Base-by-base conservation (phyloP, 2,888 invertebrate species). In the Eremobia ochroleuca region DNA sequence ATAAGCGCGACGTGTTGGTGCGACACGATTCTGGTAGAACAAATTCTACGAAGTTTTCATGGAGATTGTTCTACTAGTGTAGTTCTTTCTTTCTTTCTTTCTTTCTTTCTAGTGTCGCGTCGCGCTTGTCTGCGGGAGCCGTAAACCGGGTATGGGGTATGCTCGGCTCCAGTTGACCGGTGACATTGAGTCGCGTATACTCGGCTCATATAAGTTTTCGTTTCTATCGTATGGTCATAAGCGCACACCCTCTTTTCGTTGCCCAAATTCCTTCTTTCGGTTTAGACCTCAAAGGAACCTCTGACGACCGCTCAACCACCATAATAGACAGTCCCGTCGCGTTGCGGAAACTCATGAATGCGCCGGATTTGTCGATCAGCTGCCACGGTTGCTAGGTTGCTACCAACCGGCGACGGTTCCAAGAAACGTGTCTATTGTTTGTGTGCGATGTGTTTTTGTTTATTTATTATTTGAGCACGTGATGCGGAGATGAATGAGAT, bases 341-440 rank as follows among this genome's bases (percentile, higher is more conserved):
- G 68, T 85, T 73, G 74, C 76, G 49, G 69, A 80, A 82, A 59
- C 73, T 25, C 43, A 82, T 58, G 46, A 43, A 74, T 59, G 49
- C 83, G 84, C 86, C 86, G 85, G 89, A 85, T 90, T 88, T 86
- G 89, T 89, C 89, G 83, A 91, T 92, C 91, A 89, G 88, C 91
- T 89, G 92, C 90, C 91, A 87, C 61, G 34, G 82, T 88, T 85
- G 89, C 87, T 18, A n/a, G 37, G 8, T 80, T 40, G 72, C 58
- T 75, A 79, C 76, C 75, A 78, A 81, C 66, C 68, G 49, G 79
- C 77, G 76, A 77, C 65, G 79, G 79, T 86, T 85, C 87, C 66
- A 72, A 77, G 86, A 83, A 86, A 62, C 37, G 73, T 73, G 28
- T 74, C 85, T 79, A 85, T 82, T 85, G 83, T 87, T 67, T 77